Conservation (phyloP, 2,888 invertebrate genomes). For the Eurytoma adleriae region DNA sequence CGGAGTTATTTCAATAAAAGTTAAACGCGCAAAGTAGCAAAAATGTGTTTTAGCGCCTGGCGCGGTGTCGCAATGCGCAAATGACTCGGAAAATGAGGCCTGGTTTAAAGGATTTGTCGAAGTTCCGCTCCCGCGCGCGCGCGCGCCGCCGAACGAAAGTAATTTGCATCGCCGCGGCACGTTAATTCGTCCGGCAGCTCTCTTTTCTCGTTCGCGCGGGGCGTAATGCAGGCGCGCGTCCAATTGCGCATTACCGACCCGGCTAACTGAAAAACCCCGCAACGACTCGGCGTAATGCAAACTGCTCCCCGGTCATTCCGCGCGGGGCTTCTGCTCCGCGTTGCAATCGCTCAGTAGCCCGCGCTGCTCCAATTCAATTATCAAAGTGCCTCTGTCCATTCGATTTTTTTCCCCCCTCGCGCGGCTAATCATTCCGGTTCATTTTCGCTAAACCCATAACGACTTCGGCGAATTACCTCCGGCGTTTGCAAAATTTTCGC, state of each 20-base stretch:
- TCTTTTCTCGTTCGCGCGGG: background rate
- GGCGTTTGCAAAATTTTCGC: no score
- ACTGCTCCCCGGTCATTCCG: slow-evolving; percentile 25
- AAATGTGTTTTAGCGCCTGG: no score
- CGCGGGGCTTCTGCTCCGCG: slow-evolving; percentile 1
- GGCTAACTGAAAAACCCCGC: slow-evolving; percentile 24
- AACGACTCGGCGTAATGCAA: slow-evolving; percentile 30
- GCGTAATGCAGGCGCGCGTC: slow-evolving; percentile 19
- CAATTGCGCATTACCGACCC: slow-evolving; percentile 43
- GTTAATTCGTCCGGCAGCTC: slow-evolving; percentile 58
- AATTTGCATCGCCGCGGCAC: slow-evolving; percentile 64
- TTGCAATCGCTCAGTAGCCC: background rate
- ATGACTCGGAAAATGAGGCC: background rate
- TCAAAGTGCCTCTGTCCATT: slow-evolving; percentile 42
- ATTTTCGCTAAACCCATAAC: no score
- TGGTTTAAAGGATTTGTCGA: background rate
- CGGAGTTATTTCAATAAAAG: no score
- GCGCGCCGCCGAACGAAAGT: slow-evolving; percentile 24
- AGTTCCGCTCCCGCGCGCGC: slow-evolving; percentile 3
- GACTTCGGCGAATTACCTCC: no score
- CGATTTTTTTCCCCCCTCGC: background rate
- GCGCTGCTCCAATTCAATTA: slow-evolving; percentile 41
- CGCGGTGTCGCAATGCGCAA: slow-evolving; percentile 19
- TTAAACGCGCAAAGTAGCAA: no score
- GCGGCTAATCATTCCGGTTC: no score